Conservation (phyloP, 2,113 vertebrate species). For the Tursiops truncatus region DNA sequence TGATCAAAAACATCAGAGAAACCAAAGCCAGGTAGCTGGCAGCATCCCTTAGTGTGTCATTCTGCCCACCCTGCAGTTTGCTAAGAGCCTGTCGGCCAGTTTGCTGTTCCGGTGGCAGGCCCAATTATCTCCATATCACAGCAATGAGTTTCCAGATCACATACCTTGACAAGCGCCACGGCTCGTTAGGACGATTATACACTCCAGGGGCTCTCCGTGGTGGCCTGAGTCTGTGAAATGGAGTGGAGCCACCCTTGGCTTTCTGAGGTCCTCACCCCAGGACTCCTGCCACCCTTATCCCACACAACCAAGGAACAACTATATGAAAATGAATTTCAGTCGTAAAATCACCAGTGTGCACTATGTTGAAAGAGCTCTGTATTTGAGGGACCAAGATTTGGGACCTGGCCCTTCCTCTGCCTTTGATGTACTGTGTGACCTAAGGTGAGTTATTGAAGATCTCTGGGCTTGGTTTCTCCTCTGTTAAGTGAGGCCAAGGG, state of each 20-base stretch:
- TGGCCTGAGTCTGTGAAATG: neutral
- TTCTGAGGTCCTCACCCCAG: neutral
- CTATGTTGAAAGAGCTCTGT: neutral
- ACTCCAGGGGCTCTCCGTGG: neutral
- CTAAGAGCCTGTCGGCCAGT: conserved; percentile 60
- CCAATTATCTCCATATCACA: conserved; percentile 77
- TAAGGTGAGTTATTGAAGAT: neutral
- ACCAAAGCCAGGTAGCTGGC: neutral
- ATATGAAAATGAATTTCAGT: neutral
- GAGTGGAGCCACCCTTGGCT: neutral
- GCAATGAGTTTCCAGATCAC: conserved; percentile 21
- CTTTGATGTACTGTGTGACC: neutral
- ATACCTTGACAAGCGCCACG: neutral
- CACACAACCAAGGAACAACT: neutral
- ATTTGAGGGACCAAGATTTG: neutral
- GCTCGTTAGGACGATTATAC: conserved; percentile 61
- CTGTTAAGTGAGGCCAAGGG: neutral
- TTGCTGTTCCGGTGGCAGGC: neutral
- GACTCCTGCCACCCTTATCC: neutral
- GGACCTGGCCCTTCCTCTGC: neutral
- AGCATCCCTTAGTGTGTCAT: conserved; percentile 63
- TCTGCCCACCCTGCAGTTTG: conserved; percentile 41
- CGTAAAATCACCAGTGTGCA: neutral
- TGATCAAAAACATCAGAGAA: conserved; percentile 39
- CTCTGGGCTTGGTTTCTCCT: neutral